Evolutionary conservation across 2,888 invertebrate genomes (phyloP).

Genomic region (Lithophane socia): DNA sequence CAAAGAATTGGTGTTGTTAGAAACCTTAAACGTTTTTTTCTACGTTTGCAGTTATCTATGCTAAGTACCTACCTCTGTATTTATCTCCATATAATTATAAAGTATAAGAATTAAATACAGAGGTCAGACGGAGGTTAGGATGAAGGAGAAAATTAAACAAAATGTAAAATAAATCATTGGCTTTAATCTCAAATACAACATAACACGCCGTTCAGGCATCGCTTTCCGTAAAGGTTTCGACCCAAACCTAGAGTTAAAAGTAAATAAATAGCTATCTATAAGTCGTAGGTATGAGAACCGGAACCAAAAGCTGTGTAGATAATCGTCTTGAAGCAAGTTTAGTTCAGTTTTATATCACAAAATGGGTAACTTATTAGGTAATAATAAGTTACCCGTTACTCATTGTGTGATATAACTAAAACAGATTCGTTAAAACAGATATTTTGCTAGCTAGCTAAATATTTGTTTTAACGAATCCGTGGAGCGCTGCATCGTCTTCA

Average conservation of each 20-base stretch:
- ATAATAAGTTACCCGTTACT: too few species aligned
- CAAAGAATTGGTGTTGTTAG: conserved; percentile 59
- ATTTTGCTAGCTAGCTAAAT: too few species aligned
- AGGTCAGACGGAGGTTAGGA: conserved; percentile 1
- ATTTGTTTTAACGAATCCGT: background rate
- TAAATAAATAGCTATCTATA: background rate
- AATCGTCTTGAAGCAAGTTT: too few species aligned
- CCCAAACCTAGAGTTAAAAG: background rate
- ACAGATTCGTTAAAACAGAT: too few species aligned
- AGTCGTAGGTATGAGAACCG: background rate
- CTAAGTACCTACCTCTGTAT: background rate
- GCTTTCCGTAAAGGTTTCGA: background rate
- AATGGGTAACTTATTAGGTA: too few species aligned
- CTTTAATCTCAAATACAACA: background rate
- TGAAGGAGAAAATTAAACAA: conserved; percentile 6
- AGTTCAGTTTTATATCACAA: too few species aligned
- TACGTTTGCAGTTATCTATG: background rate
- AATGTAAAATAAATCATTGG: background rate
- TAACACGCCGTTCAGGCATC: background rate
- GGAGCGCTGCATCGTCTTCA: too few species aligned
- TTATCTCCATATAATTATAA: background rate
- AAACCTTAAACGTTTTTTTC: conserved; percentile 8
- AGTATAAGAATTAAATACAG: background rate
- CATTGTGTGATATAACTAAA: too few species aligned
- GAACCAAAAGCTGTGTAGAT: too few species aligned